Conservation (phyloP, 2,113 vertebrate genomes). For the Phrynocephalus versicolor region DNA sequence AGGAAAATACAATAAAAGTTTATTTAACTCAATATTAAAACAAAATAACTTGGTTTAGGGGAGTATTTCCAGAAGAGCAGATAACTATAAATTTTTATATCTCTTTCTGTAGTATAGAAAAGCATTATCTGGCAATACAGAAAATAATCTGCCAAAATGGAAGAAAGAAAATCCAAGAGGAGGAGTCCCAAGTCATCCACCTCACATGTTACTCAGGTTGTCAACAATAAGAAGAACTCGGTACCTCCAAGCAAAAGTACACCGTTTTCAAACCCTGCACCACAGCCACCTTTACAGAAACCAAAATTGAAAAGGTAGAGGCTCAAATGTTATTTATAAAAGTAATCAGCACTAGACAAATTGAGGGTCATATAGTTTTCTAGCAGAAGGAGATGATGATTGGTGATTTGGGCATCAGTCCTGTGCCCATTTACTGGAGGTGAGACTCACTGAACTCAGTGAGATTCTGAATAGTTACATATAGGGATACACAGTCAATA, state of each 20-base stretch:
- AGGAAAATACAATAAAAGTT: too few relatives aligned
- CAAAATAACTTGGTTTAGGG: too few relatives aligned
- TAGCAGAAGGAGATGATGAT: not conserved
- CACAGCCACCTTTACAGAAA: conserved; percentile 83
- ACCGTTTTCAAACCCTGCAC: conserved; percentile 78
- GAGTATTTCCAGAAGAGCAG: not conserved
- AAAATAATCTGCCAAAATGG: conserved; percentile 77
- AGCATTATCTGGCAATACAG: not conserved
- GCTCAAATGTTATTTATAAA: not conserved
- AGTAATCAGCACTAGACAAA: not conserved
- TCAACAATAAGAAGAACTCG: conserved; percentile 77
- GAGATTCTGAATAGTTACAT: not conserved
- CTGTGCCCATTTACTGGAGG: not conserved
- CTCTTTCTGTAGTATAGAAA: not conserved
- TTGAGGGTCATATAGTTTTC: not conserved
- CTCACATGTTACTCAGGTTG: conserved; percentile 75
- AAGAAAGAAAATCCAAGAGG: conserved; percentile 91
- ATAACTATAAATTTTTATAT: not conserved
- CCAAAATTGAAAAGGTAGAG: conserved; percentile 86
- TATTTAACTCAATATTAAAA: too few relatives aligned
- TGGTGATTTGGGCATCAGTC: not conserved
- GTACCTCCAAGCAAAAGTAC: conserved; percentile 80
- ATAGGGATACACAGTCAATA: not conserved
- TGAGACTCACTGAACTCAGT: not conserved
- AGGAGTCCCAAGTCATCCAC: conserved; percentile 87